Evolutionary conservation across 2,888 invertebrate genomes (phyloP), one percentile per base, ranked within the genome.

Genomic region (Eumerus sabulonum): DNA sequence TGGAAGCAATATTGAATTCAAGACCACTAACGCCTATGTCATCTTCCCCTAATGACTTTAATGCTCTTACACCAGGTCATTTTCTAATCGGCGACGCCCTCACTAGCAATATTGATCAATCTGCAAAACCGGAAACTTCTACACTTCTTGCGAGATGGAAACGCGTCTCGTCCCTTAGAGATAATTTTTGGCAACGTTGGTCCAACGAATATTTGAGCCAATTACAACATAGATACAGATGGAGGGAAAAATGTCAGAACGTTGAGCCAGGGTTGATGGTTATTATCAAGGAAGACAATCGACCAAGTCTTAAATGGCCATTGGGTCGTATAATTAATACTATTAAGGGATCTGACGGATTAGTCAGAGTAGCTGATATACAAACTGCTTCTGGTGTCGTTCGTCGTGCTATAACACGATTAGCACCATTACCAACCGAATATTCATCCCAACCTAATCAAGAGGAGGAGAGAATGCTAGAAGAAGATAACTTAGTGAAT

Each of bases 61-160:
- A 19, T 18, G 45, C n/a, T 35, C 16, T 53, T 5, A 70, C 70
- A 11, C 70, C 62, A n/a, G 70, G 48, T 3, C 62, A 70, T 12
- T 54, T 54, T 16, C 35, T 62, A 4, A 54, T 62, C 51, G 47
- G 19, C 16, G 18, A 44, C 9, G 47, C 42, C 13, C 35, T 48
- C 47, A 44, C 51, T 9, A 38, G n/a, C 50, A 44, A 27, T 16
- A 57, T 40, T 40, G 45, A 16, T n/a, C 35, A 2, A 13, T 18
- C n/a, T 9, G 16, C 44, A 57, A 57, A 44, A 27, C 57, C 27
- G 13, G 42, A 56, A 42, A 42, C 40, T 42, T 56, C 56, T 27
- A 40, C 45, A 35, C 11, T 35, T 57, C 44, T 57, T 18, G 44
- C 16, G 44, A 1, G 13, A 42, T 57, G 27, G 57, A 40, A 40